phyloP scores from a whole-genome alignment of 2,113 vertebrate genomes.

The Scomber colias region DNA sequence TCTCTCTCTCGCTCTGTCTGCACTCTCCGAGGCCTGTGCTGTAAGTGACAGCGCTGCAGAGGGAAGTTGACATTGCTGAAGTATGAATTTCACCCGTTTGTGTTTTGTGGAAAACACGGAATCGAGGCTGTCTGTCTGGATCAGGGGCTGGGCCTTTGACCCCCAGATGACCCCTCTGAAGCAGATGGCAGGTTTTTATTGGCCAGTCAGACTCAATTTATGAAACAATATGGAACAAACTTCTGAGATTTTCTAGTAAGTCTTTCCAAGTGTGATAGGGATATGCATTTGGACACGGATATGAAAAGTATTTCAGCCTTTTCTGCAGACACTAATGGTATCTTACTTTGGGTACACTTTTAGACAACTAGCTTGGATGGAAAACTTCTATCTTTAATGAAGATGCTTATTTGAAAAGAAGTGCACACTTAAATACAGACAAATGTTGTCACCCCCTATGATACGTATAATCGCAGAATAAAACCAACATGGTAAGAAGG shows the following conservation, averaged over 20 bases:
- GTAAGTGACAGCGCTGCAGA: constrained; percentile 75
- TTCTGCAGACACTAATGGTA: background rate
- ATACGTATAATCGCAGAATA: background rate
- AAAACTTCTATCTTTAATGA: background rate
- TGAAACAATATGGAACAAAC: constrained; percentile 67
- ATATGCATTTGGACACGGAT: constrained; percentile 35
- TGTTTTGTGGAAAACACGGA: constrained; percentile 79
- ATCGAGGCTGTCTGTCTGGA: constrained; percentile 72
- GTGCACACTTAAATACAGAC: background rate
- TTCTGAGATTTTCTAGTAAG: constrained; percentile 48
- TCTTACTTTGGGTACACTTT: constrained; percentile 10
- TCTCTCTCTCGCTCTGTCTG: constrained; percentile 25
- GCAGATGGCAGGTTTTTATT: constrained; percentile 69
- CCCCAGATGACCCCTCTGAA: constrained; percentile 62
- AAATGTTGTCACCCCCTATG: background rate
- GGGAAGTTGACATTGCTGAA: constrained; percentile 81
- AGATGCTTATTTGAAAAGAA: background rate
- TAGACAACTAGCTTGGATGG: background rate
- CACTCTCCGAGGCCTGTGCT: constrained; percentile 49
- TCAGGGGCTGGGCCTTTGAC: constrained; percentile 69
- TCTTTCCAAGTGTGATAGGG: constrained; percentile 46
- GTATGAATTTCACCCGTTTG: constrained; percentile 81
- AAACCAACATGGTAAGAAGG: background rate
- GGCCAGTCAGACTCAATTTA: constrained; percentile 78
- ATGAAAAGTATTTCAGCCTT: constrained; percentile 22